Percentiles rank a stretch among this genome's conserved stretches.
These are phyloP conservation scores for Lytechinus pictus DNA, from an alignment of 35 echinoderm and acorn worm species.

Conservation along the genomic window DNA sequence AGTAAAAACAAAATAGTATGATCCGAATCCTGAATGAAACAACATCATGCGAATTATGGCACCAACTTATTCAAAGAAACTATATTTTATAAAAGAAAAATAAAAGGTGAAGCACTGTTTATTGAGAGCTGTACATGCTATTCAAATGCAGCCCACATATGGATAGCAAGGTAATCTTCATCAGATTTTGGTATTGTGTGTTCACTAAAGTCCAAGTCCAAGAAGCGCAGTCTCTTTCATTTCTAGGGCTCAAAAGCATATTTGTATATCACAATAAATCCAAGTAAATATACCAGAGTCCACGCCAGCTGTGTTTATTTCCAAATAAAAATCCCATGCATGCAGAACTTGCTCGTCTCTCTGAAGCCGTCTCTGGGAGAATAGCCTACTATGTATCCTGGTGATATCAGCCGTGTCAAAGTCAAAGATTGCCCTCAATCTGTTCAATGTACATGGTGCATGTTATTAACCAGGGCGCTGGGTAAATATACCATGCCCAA, in stretches of 20 bases:
- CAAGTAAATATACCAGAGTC: conserved; percentile 18
- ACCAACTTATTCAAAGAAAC: background rate
- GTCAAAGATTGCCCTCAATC: background rate
- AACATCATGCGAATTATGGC: background rate
- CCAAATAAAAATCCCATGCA: background rate
- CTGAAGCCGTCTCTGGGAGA: background rate
- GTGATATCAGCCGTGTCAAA: background rate
- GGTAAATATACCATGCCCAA: background rate
- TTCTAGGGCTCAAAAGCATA: background rate
- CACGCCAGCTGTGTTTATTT: background rate
- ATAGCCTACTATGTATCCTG: background rate
- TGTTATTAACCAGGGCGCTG: background rate
- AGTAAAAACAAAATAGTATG: background rate
- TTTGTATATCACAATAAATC: background rate
- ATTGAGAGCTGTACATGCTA: background rate
- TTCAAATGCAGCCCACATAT: background rate
- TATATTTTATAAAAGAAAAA: background rate
- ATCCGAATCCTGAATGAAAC: background rate
- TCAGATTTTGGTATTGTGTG: background rate
- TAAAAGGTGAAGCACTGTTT: background rate
- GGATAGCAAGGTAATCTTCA: background rate
- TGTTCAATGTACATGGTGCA: background rate
- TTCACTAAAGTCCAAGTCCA: background rate
- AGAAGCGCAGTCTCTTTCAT: background rate
- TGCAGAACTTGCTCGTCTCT: background rate